A percentile compares a stretch with the other conserved stretches of the same genome.
phyloP scores from a whole-genome alignment of 2,113 vertebrate species.

The Forbesichthys papilliferus region DNA sequence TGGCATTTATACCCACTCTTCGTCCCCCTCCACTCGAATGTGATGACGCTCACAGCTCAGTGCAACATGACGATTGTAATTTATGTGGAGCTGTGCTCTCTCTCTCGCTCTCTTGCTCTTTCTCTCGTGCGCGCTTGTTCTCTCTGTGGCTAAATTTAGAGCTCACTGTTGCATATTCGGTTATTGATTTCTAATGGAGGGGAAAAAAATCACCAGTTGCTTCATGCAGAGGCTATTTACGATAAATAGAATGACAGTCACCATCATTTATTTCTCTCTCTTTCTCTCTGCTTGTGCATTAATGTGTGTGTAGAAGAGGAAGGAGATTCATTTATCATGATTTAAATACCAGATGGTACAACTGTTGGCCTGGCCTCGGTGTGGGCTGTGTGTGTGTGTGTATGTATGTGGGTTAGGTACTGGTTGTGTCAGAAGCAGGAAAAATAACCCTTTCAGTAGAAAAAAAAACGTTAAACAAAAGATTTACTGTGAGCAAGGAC shows the following conservation, averaged over 20 bases:
- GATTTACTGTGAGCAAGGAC: slow-evolving; percentile 62
- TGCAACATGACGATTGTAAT: slow-evolving; percentile 91
- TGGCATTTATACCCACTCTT: slow-evolving; percentile 73
- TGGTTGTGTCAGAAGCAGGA: slow-evolving; percentile 19
- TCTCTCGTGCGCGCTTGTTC: slow-evolving; percentile 35
- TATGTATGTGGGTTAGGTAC: neutral
- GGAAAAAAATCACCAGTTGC: slow-evolving; percentile 60
- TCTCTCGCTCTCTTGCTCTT: slow-evolving; percentile 43
- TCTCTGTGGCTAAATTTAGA: slow-evolving; percentile 87
- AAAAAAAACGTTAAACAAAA: slow-evolving; percentile 23
- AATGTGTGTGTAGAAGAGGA: slow-evolving; percentile 52
- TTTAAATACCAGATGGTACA: slow-evolving; percentile 79
- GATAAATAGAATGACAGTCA: slow-evolving; percentile 65
- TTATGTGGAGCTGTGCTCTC: slow-evolving; percentile 82
- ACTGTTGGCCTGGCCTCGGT: slow-evolving; percentile 64
- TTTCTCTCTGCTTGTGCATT: slow-evolving; percentile 38
- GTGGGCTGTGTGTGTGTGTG: neutral
- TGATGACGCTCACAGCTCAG: slow-evolving; percentile 83
- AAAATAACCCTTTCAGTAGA: slow-evolving; percentile 56
- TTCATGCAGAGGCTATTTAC: slow-evolving; percentile 73
- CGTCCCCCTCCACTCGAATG: slow-evolving; percentile 65
- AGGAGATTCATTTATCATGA: slow-evolving; percentile 68
- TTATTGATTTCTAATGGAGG: slow-evolving; percentile 77
- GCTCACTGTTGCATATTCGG: slow-evolving; percentile 89
- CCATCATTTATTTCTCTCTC: slow-evolving; percentile 33